A percentile compares a stretch with the other conserved stretches of the same genome.
Conservation (phyloP, 2,797 vertebrate genomes). For the Melanotaenia parkinsoni region DNA sequence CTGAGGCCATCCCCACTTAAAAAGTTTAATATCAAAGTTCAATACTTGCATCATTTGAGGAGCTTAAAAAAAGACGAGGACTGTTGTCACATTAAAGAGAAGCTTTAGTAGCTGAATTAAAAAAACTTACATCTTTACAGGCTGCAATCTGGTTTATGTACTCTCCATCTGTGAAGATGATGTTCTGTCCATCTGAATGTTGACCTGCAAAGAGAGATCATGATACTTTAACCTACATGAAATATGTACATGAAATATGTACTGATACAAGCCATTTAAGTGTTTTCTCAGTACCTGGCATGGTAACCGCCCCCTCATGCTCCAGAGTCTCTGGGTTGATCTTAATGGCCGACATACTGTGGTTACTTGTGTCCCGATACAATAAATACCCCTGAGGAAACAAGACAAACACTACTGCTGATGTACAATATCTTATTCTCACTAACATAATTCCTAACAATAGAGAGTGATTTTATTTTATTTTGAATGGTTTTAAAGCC, state of each 20-base stretch:
- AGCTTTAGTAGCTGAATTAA: background rate
- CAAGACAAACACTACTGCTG: constrained; percentile 17
- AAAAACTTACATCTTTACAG: constrained; percentile 93
- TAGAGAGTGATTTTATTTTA: background rate
- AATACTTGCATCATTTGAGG: background rate
- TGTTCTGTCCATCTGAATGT: constrained; percentile 95
- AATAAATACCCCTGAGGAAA: constrained; percentile 90
- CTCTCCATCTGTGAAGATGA: constrained; percentile 97
- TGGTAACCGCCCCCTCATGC: constrained; percentile 91
- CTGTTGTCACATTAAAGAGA: background rate
- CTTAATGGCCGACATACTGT: constrained; percentile 94
- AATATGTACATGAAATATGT: background rate
- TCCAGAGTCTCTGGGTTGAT: constrained; percentile 99
- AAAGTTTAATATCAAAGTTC: background rate
- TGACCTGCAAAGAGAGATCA: constrained; percentile 83
- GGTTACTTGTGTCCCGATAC: constrained; percentile 94
- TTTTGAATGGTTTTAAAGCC: background rate
- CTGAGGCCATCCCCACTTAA: background rate
- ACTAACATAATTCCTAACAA: background rate
- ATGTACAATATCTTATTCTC: background rate
- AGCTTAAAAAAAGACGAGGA: background rate
- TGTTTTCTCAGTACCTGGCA: constrained; percentile 87
- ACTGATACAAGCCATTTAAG: background rate
- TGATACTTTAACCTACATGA: background rate
- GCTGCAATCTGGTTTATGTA: constrained; percentile 99